Base-by-base conservation (phyloP, 2,113 vertebrate species). In the Herpailurus yagouaroundi region DNA sequence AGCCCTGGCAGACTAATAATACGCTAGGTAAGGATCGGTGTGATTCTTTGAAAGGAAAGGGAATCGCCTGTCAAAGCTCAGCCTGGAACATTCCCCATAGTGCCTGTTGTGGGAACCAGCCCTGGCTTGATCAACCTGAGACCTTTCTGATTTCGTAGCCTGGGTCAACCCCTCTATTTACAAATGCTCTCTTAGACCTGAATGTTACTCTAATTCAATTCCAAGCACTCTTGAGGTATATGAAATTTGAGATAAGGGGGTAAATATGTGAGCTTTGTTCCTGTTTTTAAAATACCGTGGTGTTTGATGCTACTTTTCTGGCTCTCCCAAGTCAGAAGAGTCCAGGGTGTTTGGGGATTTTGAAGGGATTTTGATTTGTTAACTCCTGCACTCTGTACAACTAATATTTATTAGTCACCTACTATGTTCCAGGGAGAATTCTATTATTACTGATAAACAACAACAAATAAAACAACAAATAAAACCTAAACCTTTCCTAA, bases 161-260 rank as follows among this genome's bases (percentile, higher is more conserved):
- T 66, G 7, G 1, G 6, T 45, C 52, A 33, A 29, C 0, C 16
- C 0, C 1, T 36, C 0, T 10, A 60, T 33, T 11, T 52, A 64
- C 3, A 94, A 31, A 89, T 12, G 4, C 1, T 36, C 45, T 85
- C 71, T 48, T 18, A 60, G 27, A 45, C 13, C 0, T 79, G 15
- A 81, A 81, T 29, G 2, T 45, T 60, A 31, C 14, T 91, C 15
- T 81, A 45, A 81, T 52, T 69, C 7, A 74, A 36, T 77, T 52
- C 25, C 8, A 74, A 33, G 12, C 73, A 5, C 31, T 91, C 29
- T 41, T 87, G 23, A 87, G 7, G 0, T 33, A 23, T 19, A 31
- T 18, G 45, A 12, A 55, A 79, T 82, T 74, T 83, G 5, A 7
- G 7, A 0, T 18, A 85, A 83, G 6, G 1, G 7, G 69, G 23